These are phyloP conservation scores for Coenobita brevimanus DNA, from an alignment of 1,140 invertebrate genomes.

Conservation along the genomic window DNA sequence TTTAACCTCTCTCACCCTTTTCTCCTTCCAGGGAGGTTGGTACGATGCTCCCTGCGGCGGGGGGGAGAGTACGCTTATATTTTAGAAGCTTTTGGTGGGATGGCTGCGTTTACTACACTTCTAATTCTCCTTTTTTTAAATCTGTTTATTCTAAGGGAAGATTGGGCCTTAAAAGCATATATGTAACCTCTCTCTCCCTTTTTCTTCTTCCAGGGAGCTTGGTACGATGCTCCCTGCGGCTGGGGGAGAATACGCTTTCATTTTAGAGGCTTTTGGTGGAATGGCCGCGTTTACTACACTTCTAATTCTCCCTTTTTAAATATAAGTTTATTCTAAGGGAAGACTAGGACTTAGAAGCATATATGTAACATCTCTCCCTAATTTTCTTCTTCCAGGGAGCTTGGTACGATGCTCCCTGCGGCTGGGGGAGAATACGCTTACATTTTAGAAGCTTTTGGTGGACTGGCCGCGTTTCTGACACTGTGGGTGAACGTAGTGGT, in stretches of 20 bases:
- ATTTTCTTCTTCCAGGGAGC: conserved; percentile 76
- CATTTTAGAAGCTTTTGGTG: conserved; percentile 89
- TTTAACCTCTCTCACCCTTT: background rate
- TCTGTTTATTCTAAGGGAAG: background rate
- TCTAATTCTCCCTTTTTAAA: background rate
- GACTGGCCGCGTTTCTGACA: conserved; percentile 89
- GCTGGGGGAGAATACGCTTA: conserved; percentile 93
- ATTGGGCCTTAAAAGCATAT: background rate
- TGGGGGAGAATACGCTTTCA: conserved; percentile 92
- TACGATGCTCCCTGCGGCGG: background rate
- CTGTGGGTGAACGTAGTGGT: conserved; percentile 91
- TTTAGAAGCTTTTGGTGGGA: background rate
- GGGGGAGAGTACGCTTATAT: no score
- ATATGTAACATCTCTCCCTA: background rate
- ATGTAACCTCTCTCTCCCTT: background rate
- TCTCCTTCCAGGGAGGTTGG: background rate
- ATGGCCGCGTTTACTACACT: no score
- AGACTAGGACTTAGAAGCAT: background rate
- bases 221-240: conserved; percentile 85
- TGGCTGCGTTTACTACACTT: no score
- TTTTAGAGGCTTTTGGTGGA: conserved; percentile 90
- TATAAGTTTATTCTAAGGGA: background rate
- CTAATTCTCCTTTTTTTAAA: background rate
- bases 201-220: conserved; percentile 78
- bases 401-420: conserved; percentile 84